Base-by-base conservation (phyloP, 92 coral and sea anemone species). In the Ricordea florida region DNA sequence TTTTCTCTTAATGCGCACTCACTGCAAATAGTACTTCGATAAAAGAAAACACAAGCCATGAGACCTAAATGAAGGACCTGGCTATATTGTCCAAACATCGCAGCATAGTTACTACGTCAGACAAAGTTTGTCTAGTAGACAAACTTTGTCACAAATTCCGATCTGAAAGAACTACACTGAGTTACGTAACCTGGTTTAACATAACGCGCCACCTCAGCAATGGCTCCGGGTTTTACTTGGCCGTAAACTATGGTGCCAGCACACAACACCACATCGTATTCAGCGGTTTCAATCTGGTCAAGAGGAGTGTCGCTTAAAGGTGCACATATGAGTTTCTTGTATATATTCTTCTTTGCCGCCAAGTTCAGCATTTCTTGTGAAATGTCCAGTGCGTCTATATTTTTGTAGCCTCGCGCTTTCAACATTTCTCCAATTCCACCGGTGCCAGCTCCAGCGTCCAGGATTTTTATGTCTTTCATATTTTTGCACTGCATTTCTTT, bases 381-480 rank as follows among this genome's bases (percentile, higher is more conserved):
- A 16, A 86, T 86, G 41, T 86, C 91, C 66, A 86, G 50, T 24
- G 47, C 91, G 41, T 86, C 91, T 5, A 80, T 37, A 24, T 86
- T 74, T 5, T 58, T 86, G 58, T 86, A 86, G 52, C 91, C 91
- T 36, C 42, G 81, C 6, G 72, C 50, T n/a, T 50, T 57, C 66
- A 85, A 59, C 73, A 63, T 72, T 34, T 72, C 73, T 5, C 91
- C 87, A 17, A 86, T 74, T 14, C 72, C 44, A 3, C 91, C 91
- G n/a, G 91, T 86, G 32, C 91, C 91, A 6, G 91, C 91, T 1
- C 91, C 91, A 10, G 91, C 91, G 14, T 86, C 91, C 2, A 86
- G 69, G 32, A 86, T 79, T 25, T 31, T 72, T 16, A 64, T 28
- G 35, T 42, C 28, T 34, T 48, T 66, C 28, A 55, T 7, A 7